Conservation (phyloP, 92 coral and sea anemone genomes). For the Muricea muricata region DNA sequence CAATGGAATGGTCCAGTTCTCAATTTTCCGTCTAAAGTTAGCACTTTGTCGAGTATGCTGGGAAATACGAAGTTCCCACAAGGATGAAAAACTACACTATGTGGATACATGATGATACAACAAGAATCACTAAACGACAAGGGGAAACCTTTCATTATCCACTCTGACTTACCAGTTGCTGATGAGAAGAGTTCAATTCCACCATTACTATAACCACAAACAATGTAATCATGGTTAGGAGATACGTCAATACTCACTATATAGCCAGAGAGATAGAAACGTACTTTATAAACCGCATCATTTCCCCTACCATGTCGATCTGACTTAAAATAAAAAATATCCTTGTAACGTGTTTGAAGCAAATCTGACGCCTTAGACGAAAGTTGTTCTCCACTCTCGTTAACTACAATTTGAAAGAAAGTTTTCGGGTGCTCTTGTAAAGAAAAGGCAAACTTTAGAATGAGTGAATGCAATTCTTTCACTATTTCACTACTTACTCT, state of each 20-base stretch:
- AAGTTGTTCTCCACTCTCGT: slow-evolving; percentile 55
- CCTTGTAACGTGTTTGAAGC: slow-evolving; percentile 39
- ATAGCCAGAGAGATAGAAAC: not conserved
- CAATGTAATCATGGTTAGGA: slow-evolving; percentile 42
- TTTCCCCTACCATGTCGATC: slow-evolving; percentile 49
- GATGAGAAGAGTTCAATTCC: slow-evolving; percentile 61
- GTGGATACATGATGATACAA: not conserved
- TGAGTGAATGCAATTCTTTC: not conserved
- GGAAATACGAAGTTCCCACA: slow-evolving; percentile 20
- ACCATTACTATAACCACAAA: slow-evolving; percentile 65
- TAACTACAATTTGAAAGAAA: slow-evolving; percentile 53
- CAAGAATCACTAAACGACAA: not conserved
- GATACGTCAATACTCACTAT: slow-evolving; percentile 59
- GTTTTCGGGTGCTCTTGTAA: slow-evolving; percentile 46
- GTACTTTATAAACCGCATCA: slow-evolving; percentile 29
- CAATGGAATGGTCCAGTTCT: slow-evolving; percentile 20
- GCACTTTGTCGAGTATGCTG: slow-evolving; percentile 40
- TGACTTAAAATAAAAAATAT: slow-evolving; percentile 49
- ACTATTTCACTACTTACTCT: not conserved
- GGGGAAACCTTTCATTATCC: slow-evolving; percentile 33
- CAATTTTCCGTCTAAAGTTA: slow-evolving; percentile 10
- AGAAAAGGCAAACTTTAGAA: slow-evolving; percentile 45
- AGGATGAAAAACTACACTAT: slow-evolving; percentile 40
- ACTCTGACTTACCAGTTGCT: slow-evolving; percentile 59
- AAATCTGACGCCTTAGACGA: slow-evolving; percentile 50